Conservation (phyloP, 2,113 vertebrate genomes). For the Sminthopsis crassicaudata region DNA sequence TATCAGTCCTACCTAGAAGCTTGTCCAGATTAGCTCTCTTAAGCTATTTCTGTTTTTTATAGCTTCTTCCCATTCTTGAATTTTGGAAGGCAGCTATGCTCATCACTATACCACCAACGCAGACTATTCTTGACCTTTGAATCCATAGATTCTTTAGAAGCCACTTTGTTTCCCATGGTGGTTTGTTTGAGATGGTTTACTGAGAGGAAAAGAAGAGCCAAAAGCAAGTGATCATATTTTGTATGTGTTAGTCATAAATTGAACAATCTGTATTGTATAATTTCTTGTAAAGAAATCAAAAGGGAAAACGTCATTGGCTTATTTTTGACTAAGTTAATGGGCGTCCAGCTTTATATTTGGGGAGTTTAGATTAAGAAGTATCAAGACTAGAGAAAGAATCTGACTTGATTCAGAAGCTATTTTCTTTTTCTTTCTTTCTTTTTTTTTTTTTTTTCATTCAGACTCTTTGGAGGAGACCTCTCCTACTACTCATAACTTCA, state of each 20-base stretch:
- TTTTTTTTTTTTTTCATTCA: constrained; percentile 74
- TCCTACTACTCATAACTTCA: constrained; percentile 84
- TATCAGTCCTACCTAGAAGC: neutral
- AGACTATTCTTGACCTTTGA: neutral
- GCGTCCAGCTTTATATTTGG: neutral
- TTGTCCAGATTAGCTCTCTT: neutral
- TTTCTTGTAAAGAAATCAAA: neutral
- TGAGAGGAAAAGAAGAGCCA: neutral
- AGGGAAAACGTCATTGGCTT: neutral
- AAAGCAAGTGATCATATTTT: neutral
- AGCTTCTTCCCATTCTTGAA: neutral
- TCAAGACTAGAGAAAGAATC: neutral
- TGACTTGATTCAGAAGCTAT: neutral
- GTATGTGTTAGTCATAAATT: neutral
- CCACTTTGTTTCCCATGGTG: neutral
- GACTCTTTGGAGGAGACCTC: constrained; percentile 88
- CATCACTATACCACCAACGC: no score
- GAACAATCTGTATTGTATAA: neutral
- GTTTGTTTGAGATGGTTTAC: neutral
- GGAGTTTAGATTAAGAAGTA: neutral
- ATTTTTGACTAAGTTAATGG: neutral
- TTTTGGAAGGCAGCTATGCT: no score
- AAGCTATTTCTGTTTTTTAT: neutral
- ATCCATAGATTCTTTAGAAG: neutral
- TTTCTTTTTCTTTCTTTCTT: constrained; percentile 62